Base-by-base conservation (phyloP, 2,888 invertebrate species). In the Cephus runcator region DNA sequence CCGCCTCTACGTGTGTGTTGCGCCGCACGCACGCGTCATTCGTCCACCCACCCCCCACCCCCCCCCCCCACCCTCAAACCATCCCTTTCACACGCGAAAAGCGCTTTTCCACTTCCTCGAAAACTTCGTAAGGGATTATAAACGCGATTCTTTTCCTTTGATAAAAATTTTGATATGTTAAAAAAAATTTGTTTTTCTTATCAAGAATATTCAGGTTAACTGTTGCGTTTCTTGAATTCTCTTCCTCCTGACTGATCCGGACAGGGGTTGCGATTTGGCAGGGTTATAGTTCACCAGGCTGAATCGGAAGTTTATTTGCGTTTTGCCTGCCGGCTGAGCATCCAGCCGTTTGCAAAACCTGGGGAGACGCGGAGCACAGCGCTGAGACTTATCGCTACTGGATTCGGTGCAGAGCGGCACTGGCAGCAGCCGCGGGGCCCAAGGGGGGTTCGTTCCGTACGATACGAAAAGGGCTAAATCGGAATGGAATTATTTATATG, bases 301-400 rank as follows among this genome's bases (percentile, higher is more conserved):
- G 69, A 69, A 69, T 73, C 77, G 83, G 81, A 80, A 81, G 87
- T 90, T 88, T 90, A 90, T 91, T 90, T 90, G 89, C 90, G 87
- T 88, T 90, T 89, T 88, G 90, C 90, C 90, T 87, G 85, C 81
- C 89, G 90, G 90, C 90, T 89, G 90, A 88, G 87, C 89, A 90
- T 85, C 87, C 85, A 87, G 81, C 87, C 89, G 87, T 88, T 89
- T 82, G 80, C 76, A 81, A 82, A 85, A 77, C 78, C 78, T 76
- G 79, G 81, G 69, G 33, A 33, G 33, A 31, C 69, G 36, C 12
- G 12, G 4, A 36, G 69, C 30, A 69, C 11, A 30, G 78, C 56
- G 75, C 4, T 4, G 56, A 73, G 73, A 76, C 75, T 76, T 73
- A 73, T 68, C 36, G 77, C 73, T 74, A 35, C 73, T 77, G 36